Evolutionary conservation across 64 coral and sea anemone genomes (phyloP).

Genomic region (Montipora efflorescens): DNA sequence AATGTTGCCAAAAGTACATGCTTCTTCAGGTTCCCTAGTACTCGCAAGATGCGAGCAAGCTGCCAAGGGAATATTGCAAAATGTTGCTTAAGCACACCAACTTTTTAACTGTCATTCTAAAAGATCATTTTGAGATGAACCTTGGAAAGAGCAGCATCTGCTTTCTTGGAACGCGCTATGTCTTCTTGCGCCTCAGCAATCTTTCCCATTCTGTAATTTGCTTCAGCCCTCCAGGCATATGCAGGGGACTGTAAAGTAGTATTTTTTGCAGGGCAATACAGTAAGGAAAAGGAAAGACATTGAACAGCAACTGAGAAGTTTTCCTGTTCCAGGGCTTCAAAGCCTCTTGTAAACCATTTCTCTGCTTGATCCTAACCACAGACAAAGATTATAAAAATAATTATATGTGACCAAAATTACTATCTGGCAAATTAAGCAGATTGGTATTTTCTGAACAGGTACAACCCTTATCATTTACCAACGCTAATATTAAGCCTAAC

Average conservation of each 20-base stretch:
- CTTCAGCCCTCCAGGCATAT: constrained; percentile 26
- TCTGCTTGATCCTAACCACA: neutral
- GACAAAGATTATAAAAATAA: neutral
- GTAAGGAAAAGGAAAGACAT: constrained; percentile 16
- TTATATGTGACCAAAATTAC: neutral
- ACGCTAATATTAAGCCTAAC: too few relatives aligned
- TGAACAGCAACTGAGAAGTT: constrained; percentile 1
- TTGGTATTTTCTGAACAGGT: too few relatives aligned
- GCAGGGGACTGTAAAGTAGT: neutral
- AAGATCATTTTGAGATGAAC: neutral
- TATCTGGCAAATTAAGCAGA: neutral
- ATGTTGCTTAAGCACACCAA: too few relatives aligned
- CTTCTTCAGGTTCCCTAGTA: too few relatives aligned
- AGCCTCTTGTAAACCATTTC: constrained; percentile 27
- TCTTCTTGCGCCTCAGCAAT: constrained; percentile 13
- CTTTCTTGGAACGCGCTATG: constrained; percentile 11
- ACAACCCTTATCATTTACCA: too few relatives aligned
- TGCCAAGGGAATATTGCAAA: too few relatives aligned
- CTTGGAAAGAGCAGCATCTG: constrained; percentile 13
- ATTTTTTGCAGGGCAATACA: constrained; percentile 14
- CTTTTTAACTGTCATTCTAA: neutral
- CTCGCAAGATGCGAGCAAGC: too few relatives aligned
- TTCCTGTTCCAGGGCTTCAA: constrained; percentile 21
- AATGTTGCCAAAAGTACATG: too few relatives aligned
- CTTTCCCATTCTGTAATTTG: constrained; percentile 27